These are phyloP conservation scores for Hippopotamus amphibius DNA, from an alignment of 2,113 vertebrate species.

Conservation along the genomic window DNA sequence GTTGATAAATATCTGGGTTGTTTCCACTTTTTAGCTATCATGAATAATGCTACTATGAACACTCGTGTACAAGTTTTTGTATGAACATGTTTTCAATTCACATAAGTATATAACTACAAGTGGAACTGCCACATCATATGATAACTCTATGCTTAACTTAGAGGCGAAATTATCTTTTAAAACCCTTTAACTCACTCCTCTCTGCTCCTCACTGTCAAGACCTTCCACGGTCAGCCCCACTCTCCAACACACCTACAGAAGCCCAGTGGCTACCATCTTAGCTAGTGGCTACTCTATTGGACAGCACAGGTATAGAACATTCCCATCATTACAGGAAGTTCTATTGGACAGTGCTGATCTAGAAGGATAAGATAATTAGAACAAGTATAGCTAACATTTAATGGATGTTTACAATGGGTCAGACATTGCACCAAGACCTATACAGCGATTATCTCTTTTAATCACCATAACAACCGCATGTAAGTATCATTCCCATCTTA, in stretches of 20 bases:
- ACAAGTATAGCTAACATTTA: background rate
- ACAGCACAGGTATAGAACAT: background rate
- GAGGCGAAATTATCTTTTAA: background rate
- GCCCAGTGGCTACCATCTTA: background rate
- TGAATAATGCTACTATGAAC: background rate
- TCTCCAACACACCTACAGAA: background rate
- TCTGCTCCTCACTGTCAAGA: background rate
- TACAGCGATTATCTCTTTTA: background rate
- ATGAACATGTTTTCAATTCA: background rate
- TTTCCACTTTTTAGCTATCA: background rate
- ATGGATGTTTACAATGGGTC: background rate
- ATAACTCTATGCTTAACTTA: background rate
- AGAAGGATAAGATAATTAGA: background rate
- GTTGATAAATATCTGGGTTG: background rate
- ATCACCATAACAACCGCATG: background rate
- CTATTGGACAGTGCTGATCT: background rate
- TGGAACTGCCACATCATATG: background rate
- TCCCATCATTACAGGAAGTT: background rate
- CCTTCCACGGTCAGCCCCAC: background rate
- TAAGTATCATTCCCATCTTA: slow-evolving; percentile 12
- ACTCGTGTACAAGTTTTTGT: background rate
- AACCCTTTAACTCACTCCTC: slow-evolving; percentile 31
- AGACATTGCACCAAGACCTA: background rate
- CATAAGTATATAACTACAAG: background rate
- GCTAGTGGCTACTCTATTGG: background rate